A percentile compares a stretch with the other conserved stretches of the same genome.
phyloP scores from a whole-genome alignment of 1,140 invertebrate species.

The Microplitis demolitor region DNA sequence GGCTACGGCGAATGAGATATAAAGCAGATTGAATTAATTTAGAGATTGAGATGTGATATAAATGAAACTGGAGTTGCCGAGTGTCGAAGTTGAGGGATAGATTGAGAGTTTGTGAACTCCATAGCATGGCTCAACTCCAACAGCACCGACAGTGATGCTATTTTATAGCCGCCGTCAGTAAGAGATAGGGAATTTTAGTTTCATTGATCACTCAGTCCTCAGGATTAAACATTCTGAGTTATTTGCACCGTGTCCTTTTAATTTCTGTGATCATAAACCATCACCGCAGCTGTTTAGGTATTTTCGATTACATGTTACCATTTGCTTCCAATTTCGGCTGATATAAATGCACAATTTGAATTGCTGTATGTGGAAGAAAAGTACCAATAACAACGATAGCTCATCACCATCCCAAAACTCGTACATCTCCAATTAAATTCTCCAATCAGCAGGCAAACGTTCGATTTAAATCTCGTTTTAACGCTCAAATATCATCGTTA shows the following conservation, averaged over 20 bases:
- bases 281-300: too few relatives aligned
- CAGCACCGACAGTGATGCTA: too few relatives aligned
- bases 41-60: not conserved
- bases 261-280: too few relatives aligned
- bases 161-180: too few relatives aligned
- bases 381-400: not conserved
- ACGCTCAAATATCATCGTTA: conserved; percentile 2
- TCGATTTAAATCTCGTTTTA: not conserved
- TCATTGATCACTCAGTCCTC: too few relatives aligned
- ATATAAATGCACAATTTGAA: not conserved
- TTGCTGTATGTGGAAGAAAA: too few relatives aligned
- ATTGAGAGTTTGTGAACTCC: not conserved
- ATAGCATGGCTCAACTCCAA: not conserved
- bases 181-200: too few relatives aligned
- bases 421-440: not conserved
- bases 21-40: conserved; percentile 4
- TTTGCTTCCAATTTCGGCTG: too few relatives aligned
- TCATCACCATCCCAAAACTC: not conserved
- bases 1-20: not conserved
- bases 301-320: too few relatives aligned
- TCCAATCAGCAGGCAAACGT: not conserved
- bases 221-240: too few relatives aligned
- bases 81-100: not conserved
- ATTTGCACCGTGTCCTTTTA: too few relatives aligned
- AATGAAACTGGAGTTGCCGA: not conserved